Evolutionary conservation across 2,797 vertebrate genomes (phyloP).

Genomic region (Gambusia yucatana): DNA sequence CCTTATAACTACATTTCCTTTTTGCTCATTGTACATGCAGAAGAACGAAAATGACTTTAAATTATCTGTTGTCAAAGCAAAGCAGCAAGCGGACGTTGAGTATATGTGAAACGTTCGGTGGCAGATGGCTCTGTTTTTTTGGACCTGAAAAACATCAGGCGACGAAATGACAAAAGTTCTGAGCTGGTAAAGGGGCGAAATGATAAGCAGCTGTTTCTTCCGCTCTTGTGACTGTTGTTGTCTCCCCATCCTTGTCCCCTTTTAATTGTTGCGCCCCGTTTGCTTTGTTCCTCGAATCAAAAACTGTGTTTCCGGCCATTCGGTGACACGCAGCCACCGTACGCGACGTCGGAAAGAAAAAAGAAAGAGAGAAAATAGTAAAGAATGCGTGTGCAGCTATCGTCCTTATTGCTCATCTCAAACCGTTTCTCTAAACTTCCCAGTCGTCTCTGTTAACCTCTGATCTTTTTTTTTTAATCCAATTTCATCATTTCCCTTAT

Average conservation of each 20-base stretch:
- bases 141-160: not conserved
- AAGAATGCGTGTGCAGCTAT: slow-evolving; percentile 56
- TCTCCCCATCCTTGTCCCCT: not conserved
- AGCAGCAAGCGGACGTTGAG: not conserved
- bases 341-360: not conserved
- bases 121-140: not conserved
- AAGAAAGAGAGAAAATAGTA: not conserved
- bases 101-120: not conserved
- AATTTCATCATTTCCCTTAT: slow-evolving; percentile 17
- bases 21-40: not conserved
- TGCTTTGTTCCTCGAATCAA: not conserved
- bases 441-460: slow-evolving; percentile 35
- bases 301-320: not conserved
- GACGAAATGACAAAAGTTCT: not conserved
- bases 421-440: slow-evolving; percentile 55
- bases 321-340: too few relatives aligned
- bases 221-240: not conserved
- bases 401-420: slow-evolving; percentile 59
- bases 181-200: not conserved
- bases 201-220: not conserved
- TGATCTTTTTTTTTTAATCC: not conserved
- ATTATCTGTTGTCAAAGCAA: not conserved
- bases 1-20: not conserved
- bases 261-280: not conserved
- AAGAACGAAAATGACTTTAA: not conserved